Base-by-base conservation (phyloP, 2,888 invertebrate species). In the Chesias legatella region DNA sequence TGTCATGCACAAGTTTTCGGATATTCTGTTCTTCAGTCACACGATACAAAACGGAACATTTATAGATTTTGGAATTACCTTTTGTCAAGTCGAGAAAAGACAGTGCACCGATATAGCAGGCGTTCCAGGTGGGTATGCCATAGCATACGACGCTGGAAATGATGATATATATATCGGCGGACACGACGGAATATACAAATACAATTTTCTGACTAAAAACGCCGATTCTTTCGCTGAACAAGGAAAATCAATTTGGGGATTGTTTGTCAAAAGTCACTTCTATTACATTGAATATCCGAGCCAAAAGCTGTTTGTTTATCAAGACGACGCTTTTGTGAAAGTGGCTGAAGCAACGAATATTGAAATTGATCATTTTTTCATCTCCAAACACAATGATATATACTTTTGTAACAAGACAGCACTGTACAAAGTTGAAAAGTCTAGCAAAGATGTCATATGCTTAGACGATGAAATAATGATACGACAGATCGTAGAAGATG, bases 101-200 rank as follows among this genome's bases (percentile, higher is more conserved):
- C 53, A 53, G 1, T 79, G 79, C 31, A 48, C 37, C 1, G 51
- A 69, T 1, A 59, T 84, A 0, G 33, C 39, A 1, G 79, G 77
- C 0, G 58, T 85, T 0, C 64, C 74, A 0, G 85, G 84, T 0
- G 85, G 85, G 0, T 84, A 80, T 24, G 84, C 85, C 0, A 60
- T 85, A 2, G 79, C 74, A 0, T 83, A 84, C 26, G 85, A 85
- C 33, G 44, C 59, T 0, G 74, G 73, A 0, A 81, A 84, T 21
- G 84, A 85, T n/a, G 81, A 82, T 20, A 63, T 85, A 1, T 85
- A 79, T 43, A 73, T 85, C 25, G 85, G 85, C 0, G 85, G 84
- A 0, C 81, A 85, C 28, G 71, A 82, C n/a, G 85, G 85, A 0
- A 79, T 85, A 3, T 85, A 81, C 51, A 81, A 78, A 53, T 84